Base-by-base conservation (phyloP, 2,797 vertebrate species). In the Esox lucius region DNA sequence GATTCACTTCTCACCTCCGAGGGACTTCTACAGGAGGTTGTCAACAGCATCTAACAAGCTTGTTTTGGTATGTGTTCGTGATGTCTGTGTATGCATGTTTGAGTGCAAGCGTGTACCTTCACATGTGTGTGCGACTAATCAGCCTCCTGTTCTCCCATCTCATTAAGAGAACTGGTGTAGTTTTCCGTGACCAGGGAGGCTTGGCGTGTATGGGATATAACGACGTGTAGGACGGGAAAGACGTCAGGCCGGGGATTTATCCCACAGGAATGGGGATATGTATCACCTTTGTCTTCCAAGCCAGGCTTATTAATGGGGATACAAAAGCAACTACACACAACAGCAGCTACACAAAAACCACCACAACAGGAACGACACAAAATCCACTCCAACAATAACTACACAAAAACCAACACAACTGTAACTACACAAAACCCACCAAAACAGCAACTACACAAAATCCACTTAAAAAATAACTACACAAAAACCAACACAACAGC, bases 81-180 rank as follows among this genome's bases (percentile, higher is more conserved):
- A 22, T 59, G 53, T 19, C 1, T 56, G 2, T 56, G 8, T 22
- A 24, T 24, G 22, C 56, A 24, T 61, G 56, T 26, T 46, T 56
- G 53, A 22, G 53, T 22, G 53, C 8, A 15, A n/a, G 53, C 59
- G 56, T 2, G 56, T 4, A 17, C 3, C 1, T 46, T 11, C 42
- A 13, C 12, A 13, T 46, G 56, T 61, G 56, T 13, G 22, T 61
- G 56, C 24, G 3, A 61, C 56, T 24, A 24, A 61, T 61, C 56
- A 61, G 22, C n/a, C 22, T 61, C 22, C 56, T 61, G 56, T 84
- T 80, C 76, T 78, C 76, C 78, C 74, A 72, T 66, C 66, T 74
- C n/a, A 75, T 46, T 24, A 49, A 51, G 64, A 69, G 67, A 59
- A 28, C 33, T 67, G 64, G 64, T 51, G 16, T 28, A 35, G 59